Conservation (phyloP, 2,888 invertebrate genomes). For the Orchestes rusci region DNA sequence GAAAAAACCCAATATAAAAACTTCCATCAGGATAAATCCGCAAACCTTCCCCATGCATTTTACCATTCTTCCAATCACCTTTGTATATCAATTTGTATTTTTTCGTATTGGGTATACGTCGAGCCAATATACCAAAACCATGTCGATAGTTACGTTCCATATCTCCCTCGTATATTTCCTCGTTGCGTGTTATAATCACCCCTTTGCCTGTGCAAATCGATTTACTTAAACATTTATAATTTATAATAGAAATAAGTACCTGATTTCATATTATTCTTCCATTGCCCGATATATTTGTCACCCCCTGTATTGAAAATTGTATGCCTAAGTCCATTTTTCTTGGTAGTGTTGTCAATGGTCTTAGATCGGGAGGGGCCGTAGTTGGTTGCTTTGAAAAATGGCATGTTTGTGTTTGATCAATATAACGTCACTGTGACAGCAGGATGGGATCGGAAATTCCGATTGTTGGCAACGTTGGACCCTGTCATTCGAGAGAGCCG, state of each 20-base stretch:
- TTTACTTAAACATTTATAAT: not conserved
- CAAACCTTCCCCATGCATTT: constrained; percentile 52
- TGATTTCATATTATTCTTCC: constrained; percentile 48
- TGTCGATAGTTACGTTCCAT: constrained; percentile 51
- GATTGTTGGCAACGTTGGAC: too few relatives aligned
- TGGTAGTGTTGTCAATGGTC: constrained; percentile 44
- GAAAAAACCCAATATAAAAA: constrained; percentile 55
- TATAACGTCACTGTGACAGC: too few relatives aligned
- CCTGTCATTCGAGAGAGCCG: too few relatives aligned
- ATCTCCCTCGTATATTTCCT: constrained; percentile 57
- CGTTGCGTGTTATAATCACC: constrained; percentile 42
- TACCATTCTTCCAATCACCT: constrained; percentile 55
- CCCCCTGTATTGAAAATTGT: constrained; percentile 49
- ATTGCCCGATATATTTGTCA: constrained; percentile 54
- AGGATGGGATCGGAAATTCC: too few relatives aligned
- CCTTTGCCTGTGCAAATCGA: constrained; percentile 47
- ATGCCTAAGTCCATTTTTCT: constrained; percentile 52
- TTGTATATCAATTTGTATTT: constrained; percentile 48
- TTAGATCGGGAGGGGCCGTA: constrained; percentile 31
- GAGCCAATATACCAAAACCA: constrained; percentile 52
- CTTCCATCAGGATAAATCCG: constrained; percentile 51
- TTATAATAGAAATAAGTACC: too few relatives aligned
- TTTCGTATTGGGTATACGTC: constrained; percentile 40
- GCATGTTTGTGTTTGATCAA: constrained; percentile 32
- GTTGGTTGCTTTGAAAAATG: constrained; percentile 32